Evolutionary conservation across 2,113 vertebrate species (phyloP).

Genomic region (Laticauda laticaudata): DNA sequence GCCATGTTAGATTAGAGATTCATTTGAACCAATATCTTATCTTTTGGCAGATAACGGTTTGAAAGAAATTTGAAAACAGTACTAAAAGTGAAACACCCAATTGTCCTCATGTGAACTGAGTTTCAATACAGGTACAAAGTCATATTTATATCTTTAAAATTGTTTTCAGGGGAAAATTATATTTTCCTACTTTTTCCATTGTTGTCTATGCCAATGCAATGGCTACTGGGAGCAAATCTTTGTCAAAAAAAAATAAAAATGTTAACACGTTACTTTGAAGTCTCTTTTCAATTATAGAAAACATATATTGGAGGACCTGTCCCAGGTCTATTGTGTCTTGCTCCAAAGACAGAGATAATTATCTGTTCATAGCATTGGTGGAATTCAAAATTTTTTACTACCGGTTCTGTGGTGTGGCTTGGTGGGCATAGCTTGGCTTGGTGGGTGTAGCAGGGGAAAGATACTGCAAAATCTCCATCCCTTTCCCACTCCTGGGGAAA

Average conservation of each 20-base stretch:
- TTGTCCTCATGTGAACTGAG: background rate
- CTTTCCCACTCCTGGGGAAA: no score
- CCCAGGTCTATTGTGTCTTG: background rate
- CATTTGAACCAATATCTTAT: background rate
- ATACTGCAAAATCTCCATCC: no score
- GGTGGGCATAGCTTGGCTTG: no score
- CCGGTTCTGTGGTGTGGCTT: no score
- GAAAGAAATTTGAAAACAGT: background rate
- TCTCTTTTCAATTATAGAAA: background rate
- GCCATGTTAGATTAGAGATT: background rate
- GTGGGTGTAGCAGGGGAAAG: no score
- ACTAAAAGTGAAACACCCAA: background rate
- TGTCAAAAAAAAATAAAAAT: background rate
- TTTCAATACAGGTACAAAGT: background rate
- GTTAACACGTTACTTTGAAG: background rate
- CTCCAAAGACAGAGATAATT: constrained; percentile 39
- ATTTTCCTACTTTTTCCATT: background rate
- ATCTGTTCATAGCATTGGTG: constrained; percentile 17
- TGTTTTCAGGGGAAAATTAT: background rate
- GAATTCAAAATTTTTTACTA: no score
- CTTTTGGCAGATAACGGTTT: background rate
- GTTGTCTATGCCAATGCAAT: background rate
- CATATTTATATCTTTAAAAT: background rate
- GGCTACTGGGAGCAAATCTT: background rate
- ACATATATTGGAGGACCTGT: background rate